Base-by-base conservation (phyloP, 30 jellyfish, hydroid and myxozoan species). In the Clytia hemisphaerica region DNA sequence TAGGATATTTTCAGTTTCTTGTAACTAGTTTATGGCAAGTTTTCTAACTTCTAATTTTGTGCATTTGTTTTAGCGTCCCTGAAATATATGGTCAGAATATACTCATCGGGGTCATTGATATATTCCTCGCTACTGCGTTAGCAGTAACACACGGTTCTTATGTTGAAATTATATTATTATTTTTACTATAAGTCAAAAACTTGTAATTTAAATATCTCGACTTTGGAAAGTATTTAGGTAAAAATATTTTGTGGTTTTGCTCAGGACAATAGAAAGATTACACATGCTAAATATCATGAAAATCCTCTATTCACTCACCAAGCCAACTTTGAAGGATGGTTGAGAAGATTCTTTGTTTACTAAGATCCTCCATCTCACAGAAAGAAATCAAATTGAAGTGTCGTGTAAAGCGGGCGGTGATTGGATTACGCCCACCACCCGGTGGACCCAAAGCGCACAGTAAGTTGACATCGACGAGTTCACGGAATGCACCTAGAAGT, bases 381-480 rank as follows among this genome's bases (percentile, higher is more conserved):
- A 88, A 88, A 3, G 97, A 88, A 42, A 88, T 29, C 29, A 58
- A 32, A 67, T 88, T 88, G 58, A 88, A 88, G 57, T 88, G 97
- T 21, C 97, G 46, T 4, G 97, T 77, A 71, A 88, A 80, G 32
- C 97, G 66, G 32, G 73, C 71, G 35, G 97, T 88, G 1, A 88
- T 30, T 21, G 94, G 94, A 61, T 88, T 88, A 6, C 97, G 58
- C 12, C 97, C 97, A 15, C 97, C 97, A 32, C 97, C 97, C 45
- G 97, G 97, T 3, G 97, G 97, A 3, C 97, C 97, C 94, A 88
- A 74, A 14, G 97, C 97, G 27, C 97, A 85, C 24, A 88, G 71
- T 7, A 88, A 37, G 45, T 88, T 88, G 9, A 88, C 84, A 54
- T 88, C 97, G 37, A 88, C 97, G 46, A 88, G 82, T 65, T 88